Conservation (phyloP, 2,797 vertebrate genomes). For the Chloroceryle amazona region DNA sequence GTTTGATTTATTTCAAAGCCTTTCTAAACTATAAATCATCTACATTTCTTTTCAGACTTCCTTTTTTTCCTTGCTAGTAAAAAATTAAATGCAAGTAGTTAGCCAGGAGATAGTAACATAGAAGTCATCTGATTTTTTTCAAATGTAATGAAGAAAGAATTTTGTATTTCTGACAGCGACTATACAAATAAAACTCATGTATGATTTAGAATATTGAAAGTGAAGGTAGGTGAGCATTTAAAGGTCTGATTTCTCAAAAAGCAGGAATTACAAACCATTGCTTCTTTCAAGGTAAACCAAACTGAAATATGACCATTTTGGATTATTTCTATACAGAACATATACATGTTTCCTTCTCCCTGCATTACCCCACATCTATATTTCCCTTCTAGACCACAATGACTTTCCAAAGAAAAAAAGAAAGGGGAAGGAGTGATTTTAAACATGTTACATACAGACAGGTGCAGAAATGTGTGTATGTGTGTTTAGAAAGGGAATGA, state of each 20-base stretch:
- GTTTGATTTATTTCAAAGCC: slow-evolving; percentile 23
- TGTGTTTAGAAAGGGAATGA: not conserved
- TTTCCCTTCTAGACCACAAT: not conserved
- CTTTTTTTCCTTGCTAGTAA: not conserved
- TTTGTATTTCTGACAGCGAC: not conserved
- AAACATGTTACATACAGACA: not conserved
- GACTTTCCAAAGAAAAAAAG: not conserved
- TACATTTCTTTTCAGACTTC: not conserved
- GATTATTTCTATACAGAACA: not conserved
- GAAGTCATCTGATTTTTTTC: not conserved
- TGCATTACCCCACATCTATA: rapidly evolving
- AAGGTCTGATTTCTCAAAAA: not conserved
- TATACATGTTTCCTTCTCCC: not conserved
- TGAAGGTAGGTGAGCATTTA: not conserved
- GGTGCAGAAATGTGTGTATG: not conserved
- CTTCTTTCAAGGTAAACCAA: not conserved
- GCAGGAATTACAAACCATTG: not conserved
- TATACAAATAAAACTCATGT: not conserved
- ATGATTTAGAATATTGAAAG: not conserved
- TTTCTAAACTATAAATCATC: not conserved
- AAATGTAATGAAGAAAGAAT: not conserved
- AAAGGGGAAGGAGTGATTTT: rapidly evolving
- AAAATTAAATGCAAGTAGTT: not conserved
- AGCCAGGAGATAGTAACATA: not conserved
- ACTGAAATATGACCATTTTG: not conserved